A percentile compares a stretch with the other conserved stretches of the same genome.
These are phyloP conservation scores for Oncorhynchus nerka DNA, from an alignment of 2,113 vertebrate genomes.

Conservation along the genomic window DNA sequence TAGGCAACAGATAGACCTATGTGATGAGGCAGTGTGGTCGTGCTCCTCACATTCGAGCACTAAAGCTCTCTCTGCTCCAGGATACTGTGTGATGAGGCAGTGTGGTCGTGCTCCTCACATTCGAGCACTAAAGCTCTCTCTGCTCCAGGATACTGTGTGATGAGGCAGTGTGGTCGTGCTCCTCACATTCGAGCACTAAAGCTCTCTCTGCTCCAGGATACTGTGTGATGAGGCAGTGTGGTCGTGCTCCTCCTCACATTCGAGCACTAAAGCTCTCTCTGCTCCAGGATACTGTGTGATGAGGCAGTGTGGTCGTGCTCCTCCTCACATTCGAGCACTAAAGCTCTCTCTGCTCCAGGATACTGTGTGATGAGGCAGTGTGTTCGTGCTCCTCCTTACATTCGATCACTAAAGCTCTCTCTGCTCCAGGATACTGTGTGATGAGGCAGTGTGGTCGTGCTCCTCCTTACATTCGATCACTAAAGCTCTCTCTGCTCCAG, in stretches of 20 bases:
- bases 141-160: background rate
- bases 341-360: background rate
- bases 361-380: background rate
- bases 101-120: background rate
- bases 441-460: background rate
- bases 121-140: background rate
- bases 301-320: background rate
- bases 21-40: background rate
- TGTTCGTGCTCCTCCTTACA: background rate
- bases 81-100: background rate
- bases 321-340: background rate
- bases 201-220: background rate
- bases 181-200: background rate
- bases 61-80: background rate
- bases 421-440: background rate
- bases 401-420: background rate
- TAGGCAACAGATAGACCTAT: slow-evolving; percentile 8
- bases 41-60: background rate
- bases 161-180: background rate
- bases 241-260: background rate
- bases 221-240: background rate
- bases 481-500: background rate
- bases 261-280: background rate
- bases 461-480: background rate
- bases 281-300: background rate